Evolutionary conservation across 1,140 invertebrate genomes (phyloP), one percentile per base, ranked within the genome.

Genomic region (Zaprionus ghesquierei): DNA sequence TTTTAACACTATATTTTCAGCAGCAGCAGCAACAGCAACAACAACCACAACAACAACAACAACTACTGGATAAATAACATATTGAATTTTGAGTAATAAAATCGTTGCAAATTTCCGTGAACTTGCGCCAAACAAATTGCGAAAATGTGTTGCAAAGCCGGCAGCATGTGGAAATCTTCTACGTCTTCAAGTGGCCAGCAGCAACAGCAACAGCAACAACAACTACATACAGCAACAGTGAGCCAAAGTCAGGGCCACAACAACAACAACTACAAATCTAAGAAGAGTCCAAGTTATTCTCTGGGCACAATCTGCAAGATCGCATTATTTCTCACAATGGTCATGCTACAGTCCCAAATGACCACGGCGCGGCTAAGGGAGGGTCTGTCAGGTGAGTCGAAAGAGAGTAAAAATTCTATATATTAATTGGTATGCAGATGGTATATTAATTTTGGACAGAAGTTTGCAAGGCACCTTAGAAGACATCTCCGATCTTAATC

Each of bases 111-210:
- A 87, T 87, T 86, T 87, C 79, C 66, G 75, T 75, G 78, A 76
- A 81, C 69, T 65, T 60, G 58, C 58, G 70, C 63, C 74, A 69
- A n/a, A 65, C 64, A 61, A 84, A 61, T 65, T 77, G 77, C 70
- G 79, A 86, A 86, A 86, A 86, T 86, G 82, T 87, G 84, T 79
- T 87, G 82, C 82, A 81, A 86, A 87, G 75, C 82, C 41, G 79
- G 73, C 58, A 72, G 78, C 68, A 71, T 74, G 81, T 84, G 80
- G 76, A 76, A 84, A 84, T 65, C 46, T 79, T 79, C 53, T 78
- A 73, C 74, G 58, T 76, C 77, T 72, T 63, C 79, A 63, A 75
- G 50, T 81, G 79, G 70, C 65, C 55, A 80, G 49, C 76, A 61
- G 33, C 53, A 55, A 20, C 71, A 54, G 5, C 51, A 53, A 31